These are phyloP conservation scores for Macrochelys suwanniensis DNA, from an alignment of 2,797 vertebrate genomes.

Conservation along the genomic window DNA sequence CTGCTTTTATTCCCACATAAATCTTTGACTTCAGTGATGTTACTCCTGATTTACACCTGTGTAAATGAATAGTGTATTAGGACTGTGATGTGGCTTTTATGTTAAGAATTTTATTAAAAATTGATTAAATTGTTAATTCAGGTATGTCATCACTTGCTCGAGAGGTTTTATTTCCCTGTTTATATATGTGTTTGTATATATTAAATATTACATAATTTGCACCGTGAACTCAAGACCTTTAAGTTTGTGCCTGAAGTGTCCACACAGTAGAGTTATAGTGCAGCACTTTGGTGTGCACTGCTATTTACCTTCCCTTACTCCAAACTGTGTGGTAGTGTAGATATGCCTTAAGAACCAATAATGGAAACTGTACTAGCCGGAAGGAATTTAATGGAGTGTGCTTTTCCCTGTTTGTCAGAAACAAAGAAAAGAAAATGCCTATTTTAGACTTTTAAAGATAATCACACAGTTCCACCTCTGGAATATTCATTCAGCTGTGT, in stretches of 20 bases:
- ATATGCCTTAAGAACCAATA: background rate
- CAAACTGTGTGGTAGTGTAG: background rate
- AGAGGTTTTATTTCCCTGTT: slow-evolving; percentile 13
- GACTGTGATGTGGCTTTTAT: background rate
- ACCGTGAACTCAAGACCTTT: background rate
- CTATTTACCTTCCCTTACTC: background rate
- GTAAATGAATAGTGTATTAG: background rate
- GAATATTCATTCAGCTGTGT: accelerated
- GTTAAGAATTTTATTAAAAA: slow-evolving; percentile 21
- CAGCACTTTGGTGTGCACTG: background rate
- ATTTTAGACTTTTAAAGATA: background rate
- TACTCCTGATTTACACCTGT: background rate
- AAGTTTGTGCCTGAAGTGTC: background rate
- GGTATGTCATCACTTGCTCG: background rate
- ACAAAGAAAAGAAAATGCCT: background rate
- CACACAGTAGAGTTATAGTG: background rate
- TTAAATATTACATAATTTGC: background rate
- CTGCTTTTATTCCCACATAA: background rate
- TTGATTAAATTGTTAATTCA: background rate
- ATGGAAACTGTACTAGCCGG: slow-evolving; percentile 35
- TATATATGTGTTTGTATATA: background rate
- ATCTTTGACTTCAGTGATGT: background rate
- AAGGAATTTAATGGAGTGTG: slow-evolving; percentile 6
- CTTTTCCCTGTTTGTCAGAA: slow-evolving; percentile 22
- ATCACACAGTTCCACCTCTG: background rate